Evolutionary conservation across 1,140 invertebrate genomes (phyloP), one percentile per base, ranked within the genome.

Genomic region (Drosophila seguyi): DNA sequence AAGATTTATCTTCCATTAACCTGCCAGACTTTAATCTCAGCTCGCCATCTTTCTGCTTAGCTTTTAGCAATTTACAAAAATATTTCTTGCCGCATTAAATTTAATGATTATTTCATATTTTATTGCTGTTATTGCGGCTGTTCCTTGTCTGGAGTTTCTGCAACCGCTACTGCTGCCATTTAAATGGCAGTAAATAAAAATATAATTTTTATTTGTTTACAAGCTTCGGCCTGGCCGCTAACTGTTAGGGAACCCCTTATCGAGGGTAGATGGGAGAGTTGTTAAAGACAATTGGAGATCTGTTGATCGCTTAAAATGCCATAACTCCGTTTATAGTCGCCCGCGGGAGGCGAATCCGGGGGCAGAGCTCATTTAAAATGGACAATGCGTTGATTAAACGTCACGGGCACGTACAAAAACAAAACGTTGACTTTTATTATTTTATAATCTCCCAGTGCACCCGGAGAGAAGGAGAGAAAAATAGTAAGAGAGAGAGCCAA

Each of bases 331-430:
- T 84, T 87, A 84, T 87, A 74, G 84, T 58, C 36, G 18, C n/a
- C 11, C 45, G 27, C 7, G 20, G 39, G 29, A 25, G 18, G 22
- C 20, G 20, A 29, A 1, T 8, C 47, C 20, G 25, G 48, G n/a
- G 8, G 29, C 41, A 73, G 44, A 39, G 8, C 39, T 36, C 76
- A 66, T 83, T 87, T 67, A 78, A 86, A 75, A 87, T 87, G 75
- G 79, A 71, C 52, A 80, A 50, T 68, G 67, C 68, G 80, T 79
- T 79, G 71, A 83, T 77, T 74, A 80, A 84, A 88, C 84, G 79
- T 88, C 83, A 87, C 84, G 53, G 72, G 77, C 84, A 87, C 85
- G 83, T 88, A 79, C 79, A 87, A 86, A 77, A 81, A 85, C 82
- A 86, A 53, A 48, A 79, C 69, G 53, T 59, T 83, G 84, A 82